These are phyloP conservation scores for Carassius gibelio DNA, from an alignment of 2,113 vertebrate genomes.

Conservation along the genomic window DNA sequence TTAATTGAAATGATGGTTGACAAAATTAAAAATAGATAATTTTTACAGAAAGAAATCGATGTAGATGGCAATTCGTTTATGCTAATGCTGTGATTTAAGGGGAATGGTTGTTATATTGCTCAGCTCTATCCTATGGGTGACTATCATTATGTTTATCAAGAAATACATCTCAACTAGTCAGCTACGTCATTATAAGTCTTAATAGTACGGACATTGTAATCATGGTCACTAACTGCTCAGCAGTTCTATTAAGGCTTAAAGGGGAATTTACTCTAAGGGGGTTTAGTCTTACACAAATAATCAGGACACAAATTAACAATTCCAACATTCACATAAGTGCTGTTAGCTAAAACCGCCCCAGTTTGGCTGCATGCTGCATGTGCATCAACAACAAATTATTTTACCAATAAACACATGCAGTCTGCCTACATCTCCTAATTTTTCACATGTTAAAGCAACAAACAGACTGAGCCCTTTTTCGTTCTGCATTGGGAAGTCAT, in stretches of 20 bases:
- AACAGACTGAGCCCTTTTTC: slow-evolving; percentile 56
- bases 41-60: slow-evolving; percentile 34
- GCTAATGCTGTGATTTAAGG: slow-evolving; percentile 8
- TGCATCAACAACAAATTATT: slow-evolving; percentile 18
- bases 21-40: neutral
- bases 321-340: neutral
- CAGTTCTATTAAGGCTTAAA: slow-evolving; percentile 59
- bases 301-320: neutral
- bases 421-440: slow-evolving; percentile 44
- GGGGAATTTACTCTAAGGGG: slow-evolving; percentile 51
- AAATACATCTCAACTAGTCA: slow-evolving; percentile 47
- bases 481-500: slow-evolving; percentile 58
- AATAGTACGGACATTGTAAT: slow-evolving; percentile 42
- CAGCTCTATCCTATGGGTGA: slow-evolving; percentile 35
- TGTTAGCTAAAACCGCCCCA: slow-evolving; percentile 23
- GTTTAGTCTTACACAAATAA: slow-evolving; percentile 45
- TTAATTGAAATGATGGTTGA: slow-evolving; percentile 12
- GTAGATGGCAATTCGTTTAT: slow-evolving; percentile 50
- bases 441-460: slow-evolving; percentile 48
- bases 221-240: slow-evolving; percentile 49
- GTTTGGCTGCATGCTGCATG: slow-evolving; percentile 26
- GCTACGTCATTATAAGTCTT: slow-evolving; percentile 44
- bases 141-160: slow-evolving; percentile 22
- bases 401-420: slow-evolving; percentile 48
- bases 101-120: slow-evolving; percentile 21